Conservation (phyloP, 2,888 invertebrate species). For the Cyrtodaria siliqua region DNA sequence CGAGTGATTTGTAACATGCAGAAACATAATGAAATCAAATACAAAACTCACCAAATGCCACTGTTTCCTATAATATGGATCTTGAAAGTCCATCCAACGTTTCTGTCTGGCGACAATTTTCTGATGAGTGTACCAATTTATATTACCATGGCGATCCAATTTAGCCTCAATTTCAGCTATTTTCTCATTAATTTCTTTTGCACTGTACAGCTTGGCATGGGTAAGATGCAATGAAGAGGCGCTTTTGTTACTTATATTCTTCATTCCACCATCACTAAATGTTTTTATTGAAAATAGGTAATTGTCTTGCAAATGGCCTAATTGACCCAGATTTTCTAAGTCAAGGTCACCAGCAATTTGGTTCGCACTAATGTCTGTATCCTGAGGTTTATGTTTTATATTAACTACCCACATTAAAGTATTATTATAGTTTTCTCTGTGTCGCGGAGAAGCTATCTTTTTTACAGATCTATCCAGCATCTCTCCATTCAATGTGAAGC, state of each 20-base stretch:
- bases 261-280: too few species aligned
- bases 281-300: constrained; percentile 60
- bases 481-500: constrained; percentile 3
- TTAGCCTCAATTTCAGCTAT: constrained; percentile 50
- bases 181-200: constrained; percentile 9
- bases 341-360: constrained; percentile 63
- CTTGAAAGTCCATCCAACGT: constrained; percentile 71
- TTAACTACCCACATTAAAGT: constrained; percentile 53
- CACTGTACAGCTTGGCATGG: constrained; percentile 3
- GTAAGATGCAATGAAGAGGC: too few species aligned
- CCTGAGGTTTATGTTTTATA: constrained; percentile 10
- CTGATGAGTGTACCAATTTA: constrained; percentile 78
- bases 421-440: constrained; percentile 30
- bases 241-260: too few species aligned
- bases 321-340: constrained; percentile 63
- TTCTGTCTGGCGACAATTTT: constrained; percentile 70
- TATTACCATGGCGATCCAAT: constrained; percentile 66
- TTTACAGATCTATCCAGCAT: constrained; percentile 33
- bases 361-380: constrained; percentile 8
- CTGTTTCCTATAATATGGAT: constrained; percentile 79
- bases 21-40: too few species aligned
- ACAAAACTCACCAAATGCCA: constrained; percentile 84
- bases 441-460: constrained; percentile 35
- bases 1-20: too few species aligned
- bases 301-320: constrained; percentile 60